Conservation (phyloP, 1,140 invertebrate species). For the Ptiloglossa arizonensis region DNA sequence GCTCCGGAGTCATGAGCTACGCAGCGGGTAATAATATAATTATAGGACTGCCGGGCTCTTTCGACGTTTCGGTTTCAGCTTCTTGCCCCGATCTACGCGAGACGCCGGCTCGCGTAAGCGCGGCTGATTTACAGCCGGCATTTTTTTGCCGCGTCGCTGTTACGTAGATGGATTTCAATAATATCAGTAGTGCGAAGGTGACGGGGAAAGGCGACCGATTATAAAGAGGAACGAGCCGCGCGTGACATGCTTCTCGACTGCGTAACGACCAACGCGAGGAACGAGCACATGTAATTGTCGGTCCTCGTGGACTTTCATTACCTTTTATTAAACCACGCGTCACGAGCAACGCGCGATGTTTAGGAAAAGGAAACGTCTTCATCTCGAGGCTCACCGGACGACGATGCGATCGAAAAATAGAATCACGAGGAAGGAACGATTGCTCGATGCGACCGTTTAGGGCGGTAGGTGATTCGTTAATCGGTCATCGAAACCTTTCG, state of each 20-base stretch:
- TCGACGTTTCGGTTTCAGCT: conserved; percentile 73
- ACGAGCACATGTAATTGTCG: conserved; percentile 11
- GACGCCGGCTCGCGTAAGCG: conserved; percentile 40
- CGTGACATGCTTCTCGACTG: background rate
- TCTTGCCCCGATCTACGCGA: conserved; percentile 63
- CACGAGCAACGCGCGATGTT: background rate
- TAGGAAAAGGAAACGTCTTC: background rate
- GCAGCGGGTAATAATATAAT: conserved; percentile 79
- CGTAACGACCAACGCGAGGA: conserved; percentile 4
- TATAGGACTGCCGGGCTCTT: conserved; percentile 74
- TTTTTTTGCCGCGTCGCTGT: conserved; percentile 57
- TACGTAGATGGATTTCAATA: conserved; percentile 49
- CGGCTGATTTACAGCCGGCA: conserved; percentile 66
- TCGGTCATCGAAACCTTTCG: too few relatives aligned
- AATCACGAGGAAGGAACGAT: background rate
- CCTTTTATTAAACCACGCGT: background rate
- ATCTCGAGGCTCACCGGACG: background rate
- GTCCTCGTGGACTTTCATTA: background rate
- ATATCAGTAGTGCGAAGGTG: conserved; percentile 20
- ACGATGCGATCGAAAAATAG: background rate
- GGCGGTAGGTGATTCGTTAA: background rate
- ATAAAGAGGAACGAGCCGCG: background rate
- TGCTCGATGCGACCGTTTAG: background rate
- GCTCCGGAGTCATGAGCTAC: conserved; percentile 73
- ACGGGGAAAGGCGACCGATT: background rate